Base-by-base conservation (phyloP, 2,888 invertebrate genomes). In the Phyllotreta striolata region DNA sequence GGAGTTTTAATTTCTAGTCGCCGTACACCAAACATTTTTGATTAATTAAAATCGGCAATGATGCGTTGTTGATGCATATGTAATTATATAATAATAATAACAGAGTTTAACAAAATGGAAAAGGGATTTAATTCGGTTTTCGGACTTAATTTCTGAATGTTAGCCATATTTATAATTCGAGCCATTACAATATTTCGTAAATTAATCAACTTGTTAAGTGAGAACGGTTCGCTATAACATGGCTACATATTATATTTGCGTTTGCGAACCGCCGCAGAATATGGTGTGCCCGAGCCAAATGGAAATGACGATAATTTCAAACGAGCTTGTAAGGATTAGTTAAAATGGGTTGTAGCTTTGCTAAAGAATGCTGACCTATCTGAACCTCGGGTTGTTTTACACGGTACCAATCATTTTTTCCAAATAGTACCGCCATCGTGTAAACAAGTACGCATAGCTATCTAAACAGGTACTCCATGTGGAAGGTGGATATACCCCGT, bases 391-490 rank as follows among this genome's bases (percentile, higher is more conserved):
- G 59, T 41, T 60, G 59, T 60, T 60, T 44, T 60, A 60, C 59
- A 60, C 59, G 59, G 59, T 60, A 60, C 59, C 59, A 60, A 60
- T 60, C 52, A 60, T 52, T 60, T 60, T 60, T 60, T 58, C 12
- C 52, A n/a, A 44, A 43, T 52, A 41, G 52, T 60, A 60, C 59
- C 52, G 59, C 52, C 59, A 52, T 60, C 59, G 59, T 60, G 59
- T 60, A 60, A 60, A 60, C 59, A 60, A 60, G 59, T 60, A 60
- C 59, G 59, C 59, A 60, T 60, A 60, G 59, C 52, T 43, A 60
- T 52, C 52, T 52, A 52, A 59, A 37, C 59, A 38, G 59, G 59
- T 59, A 59, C 12, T 10, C 51, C 37, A 39, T 40, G 34, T 40
- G 51, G 58, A 58, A 58, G 46, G 10, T 38, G n/a, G 10, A 2